These are phyloP conservation scores for Paracanthobrama guichenoti DNA, from an alignment of 2,113 vertebrate species.

Conservation along the genomic window DNA sequence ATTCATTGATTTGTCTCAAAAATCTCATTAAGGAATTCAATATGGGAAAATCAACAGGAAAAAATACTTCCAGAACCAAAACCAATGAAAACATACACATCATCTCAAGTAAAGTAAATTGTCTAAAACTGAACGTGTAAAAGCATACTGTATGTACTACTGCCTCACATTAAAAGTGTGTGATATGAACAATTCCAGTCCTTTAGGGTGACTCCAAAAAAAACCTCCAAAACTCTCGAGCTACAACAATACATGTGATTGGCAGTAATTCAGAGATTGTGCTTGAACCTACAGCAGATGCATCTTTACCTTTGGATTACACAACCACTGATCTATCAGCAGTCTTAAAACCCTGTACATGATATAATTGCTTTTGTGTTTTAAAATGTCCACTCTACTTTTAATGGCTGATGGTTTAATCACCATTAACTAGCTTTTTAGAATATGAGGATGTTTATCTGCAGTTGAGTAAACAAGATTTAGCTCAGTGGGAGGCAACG, in stretches of 20 bases:
- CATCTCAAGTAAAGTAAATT: neutral
- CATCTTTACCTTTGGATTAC: conserved; percentile 7
- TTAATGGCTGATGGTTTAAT: neutral
- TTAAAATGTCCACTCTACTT: neutral
- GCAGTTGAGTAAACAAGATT: conserved; percentile 31
- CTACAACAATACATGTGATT: no score
- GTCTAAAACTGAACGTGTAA: neutral
- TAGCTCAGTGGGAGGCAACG: neutral
- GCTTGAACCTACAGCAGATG: neutral
- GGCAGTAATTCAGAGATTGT: neutral
- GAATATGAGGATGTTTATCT: neutral
- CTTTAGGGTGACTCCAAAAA: neutral
- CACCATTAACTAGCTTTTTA: neutral
- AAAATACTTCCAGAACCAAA: no score
- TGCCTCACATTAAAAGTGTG: neutral
- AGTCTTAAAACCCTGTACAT: neutral
- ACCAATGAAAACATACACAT: neutral
- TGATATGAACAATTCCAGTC: neutral
- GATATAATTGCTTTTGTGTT: neutral
- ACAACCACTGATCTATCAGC: neutral
- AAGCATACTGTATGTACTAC: neutral
- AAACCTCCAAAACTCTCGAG: no score
- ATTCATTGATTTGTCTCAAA: no score
- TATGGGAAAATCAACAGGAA: neutral
- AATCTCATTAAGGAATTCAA: no score